Evolutionary conservation across 2,888 invertebrate species (phyloP), one percentile per base, ranked within the genome.

Genomic region (Drosophila birchii): DNA sequence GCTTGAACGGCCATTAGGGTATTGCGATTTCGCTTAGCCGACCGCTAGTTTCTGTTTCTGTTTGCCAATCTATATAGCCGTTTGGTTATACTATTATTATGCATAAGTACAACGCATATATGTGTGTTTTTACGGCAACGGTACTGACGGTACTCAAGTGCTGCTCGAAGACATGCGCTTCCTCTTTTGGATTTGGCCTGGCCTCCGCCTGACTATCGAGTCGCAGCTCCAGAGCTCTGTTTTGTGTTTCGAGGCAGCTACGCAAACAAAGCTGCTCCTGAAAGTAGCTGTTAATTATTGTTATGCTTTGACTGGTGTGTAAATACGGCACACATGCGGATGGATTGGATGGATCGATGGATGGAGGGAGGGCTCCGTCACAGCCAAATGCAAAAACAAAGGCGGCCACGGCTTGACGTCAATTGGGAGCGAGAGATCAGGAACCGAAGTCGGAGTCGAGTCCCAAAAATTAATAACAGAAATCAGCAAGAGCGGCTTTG

Each of bases 101-200:
- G 72, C 73, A 72, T 44, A 73, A 63, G 49, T 58, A 45, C 20
- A 14, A 9, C 51, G 51, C 36, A 36, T 49, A 49, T 18, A 18
- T 51, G 9, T 32, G 18, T 54, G 26, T 39, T 26, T 26, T 7
- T 45, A 45, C 53, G 66, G 26, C 47, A 62, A 60, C 32, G 60
- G 20, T 41, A 62, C 57, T 36, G 47, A n/a, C n/a, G n/a, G 61
- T 11, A 11, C 41, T 56, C 78, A 86, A 83, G 86, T 81, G 83
- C 83, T 55, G 79, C 84, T 86, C 75, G 61, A 83, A 83, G 78
- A 83, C 83, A 84, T 83, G 86, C 86, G 83, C 81, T 84, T 84
- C 86, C 83, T 84, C 86, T 83, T 64, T 86, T 62, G 70, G 49
- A 43, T 82, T 71, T 78, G 66, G 58, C 71, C 47, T 34, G 53